Base-by-base conservation (phyloP, 2,888 invertebrate species). In the Scaptodrosophila latifasciaeformis region DNA sequence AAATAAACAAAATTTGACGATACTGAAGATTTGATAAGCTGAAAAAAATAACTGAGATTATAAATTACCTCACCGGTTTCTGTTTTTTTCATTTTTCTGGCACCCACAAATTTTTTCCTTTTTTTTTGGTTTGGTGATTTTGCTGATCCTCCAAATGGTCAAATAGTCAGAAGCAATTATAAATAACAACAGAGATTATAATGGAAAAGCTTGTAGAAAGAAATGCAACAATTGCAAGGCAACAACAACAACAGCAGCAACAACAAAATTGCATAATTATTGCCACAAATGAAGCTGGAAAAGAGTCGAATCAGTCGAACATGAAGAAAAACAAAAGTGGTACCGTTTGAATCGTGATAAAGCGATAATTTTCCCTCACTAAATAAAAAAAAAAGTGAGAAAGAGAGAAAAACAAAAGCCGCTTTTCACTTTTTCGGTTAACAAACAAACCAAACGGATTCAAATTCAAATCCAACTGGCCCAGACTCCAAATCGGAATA, bases 311-410 rank as follows among this genome's bases (percentile, higher is more conserved):
- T 3, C 24, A 7, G 3, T 24, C 4, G 24, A 24, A 7, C 4
- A 3, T 3, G 24, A 37, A 37, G 15, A 37, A 13, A 37, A 37
- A 13, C 15, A 75, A 74, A 74, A 74, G 80, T 80, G 74, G 80
- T 67, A 77, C 77, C 77, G 77, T 72, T 80, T 79, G 77, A 74
- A 74, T 74, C 74, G 74, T 74, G 74, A 74, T 74, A 74, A 74
- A 77, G 77, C 74, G 74, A 74, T 74, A 74, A 80, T 74, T 74
- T 74, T 39, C 49, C 37, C 18, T 7, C n/a, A n/a, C n/a, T n/a
- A n/a, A n/a, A n/a, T n/a, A n/a, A n/a, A n/a, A n/a, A n/a, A n/a
- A n/a, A n/a, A n/a, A n/a, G n/a, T n/a, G n/a, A n/a, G n/a, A n/a
- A n/a, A n/a, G n/a, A n/a, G n/a, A n/a, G n/a, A n/a, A 10, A 21